These are phyloP conservation scores for Ladona fulva DNA, from an alignment of 1,140 invertebrate genomes.

Conservation along the genomic window DNA sequence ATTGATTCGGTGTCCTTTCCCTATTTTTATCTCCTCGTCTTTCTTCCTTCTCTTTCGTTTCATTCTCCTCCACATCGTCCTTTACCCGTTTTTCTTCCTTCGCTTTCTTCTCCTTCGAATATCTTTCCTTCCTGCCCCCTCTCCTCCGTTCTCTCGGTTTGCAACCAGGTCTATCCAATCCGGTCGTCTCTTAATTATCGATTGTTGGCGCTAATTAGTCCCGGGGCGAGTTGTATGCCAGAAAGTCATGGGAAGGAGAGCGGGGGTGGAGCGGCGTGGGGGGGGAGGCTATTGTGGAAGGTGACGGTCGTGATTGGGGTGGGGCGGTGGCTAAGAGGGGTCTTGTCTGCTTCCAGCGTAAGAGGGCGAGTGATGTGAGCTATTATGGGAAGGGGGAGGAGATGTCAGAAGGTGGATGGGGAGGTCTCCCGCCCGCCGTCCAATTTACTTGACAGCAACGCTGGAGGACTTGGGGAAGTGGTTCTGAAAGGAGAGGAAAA, in stretches of 20 bases:
- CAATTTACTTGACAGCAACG: not conserved
- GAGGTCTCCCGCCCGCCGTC: not conserved
- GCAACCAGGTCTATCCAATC: not conserved
- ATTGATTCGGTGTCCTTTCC: not conserved
- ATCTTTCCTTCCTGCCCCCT: not conserved
- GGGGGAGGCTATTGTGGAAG: not conserved
- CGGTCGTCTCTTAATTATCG: not conserved
- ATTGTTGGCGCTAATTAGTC: conserved; percentile 9
- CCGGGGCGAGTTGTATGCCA: not conserved
- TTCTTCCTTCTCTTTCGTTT: not conserved
- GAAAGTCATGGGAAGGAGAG: not conserved
- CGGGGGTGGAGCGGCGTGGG: not conserved
- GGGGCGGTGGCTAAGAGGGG: not conserved
- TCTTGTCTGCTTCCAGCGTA: no score
- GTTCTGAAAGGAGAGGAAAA: not conserved
- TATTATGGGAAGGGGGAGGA: not conserved
- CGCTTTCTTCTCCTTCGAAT: not conserved
- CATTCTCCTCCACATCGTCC: not conserved
- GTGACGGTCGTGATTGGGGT: not conserved
- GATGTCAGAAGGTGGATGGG: not conserved
- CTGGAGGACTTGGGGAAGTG: not conserved
- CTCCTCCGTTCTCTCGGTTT: not conserved
- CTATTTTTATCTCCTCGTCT: not conserved
- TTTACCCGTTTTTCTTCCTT: not conserved
- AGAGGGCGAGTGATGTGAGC: not conserved